Base-by-base conservation (phyloP, 2,888 invertebrate species). In the Rhingia rostrata region DNA sequence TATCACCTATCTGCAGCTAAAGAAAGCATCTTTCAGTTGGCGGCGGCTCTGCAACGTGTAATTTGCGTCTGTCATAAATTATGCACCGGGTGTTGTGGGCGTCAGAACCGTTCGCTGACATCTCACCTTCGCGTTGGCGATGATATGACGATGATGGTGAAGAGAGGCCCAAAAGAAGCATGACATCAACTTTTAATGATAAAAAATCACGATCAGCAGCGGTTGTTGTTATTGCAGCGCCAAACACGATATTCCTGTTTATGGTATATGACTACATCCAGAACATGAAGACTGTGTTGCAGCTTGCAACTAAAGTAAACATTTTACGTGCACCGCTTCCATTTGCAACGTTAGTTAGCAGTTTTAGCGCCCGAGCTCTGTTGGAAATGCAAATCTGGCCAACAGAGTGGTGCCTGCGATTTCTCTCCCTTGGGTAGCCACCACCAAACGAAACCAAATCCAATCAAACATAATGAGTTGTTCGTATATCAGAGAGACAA, bases 351-450 rank as follows among this genome's bases (percentile, higher is more conserved):
- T 84, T 67, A 66, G 73, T 61, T 74, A 86, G 87, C 87, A 78
- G 83, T 81, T 88, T 88, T 82, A 88, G 88, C 88, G 78, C 58
- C 49, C 61, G 61, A 53, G 12, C 60, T 6, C 53, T 54, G 66
- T 56, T 49, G 22, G 63, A 79, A 84, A 84, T 80, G 84, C 84
- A 84, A 84, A 84, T 84, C 69, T 53, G 60, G 35, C 51, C 49
- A 47, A 67, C 43, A 47, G 51, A 35, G 43, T 53, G 37, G 35
- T 64, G 64, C 73, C 49, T 49, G 54, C 58, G 47, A 60, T 72
- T 53, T 77, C 60, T 72, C 66, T 78, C 82, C 78, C 78, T 67
- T 83, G 66, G 66, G 49, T 61, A 77, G 61, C 56, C 22, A 22
- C 22, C 22, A 12, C 12, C 41, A 49, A 60, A 74, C 72, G 41